A percentile compares a stretch with the other conserved stretches of the same genome.
Conservation (phyloP, 2,888 invertebrate genomes). For the Himalopsyche tibetana region DNA sequence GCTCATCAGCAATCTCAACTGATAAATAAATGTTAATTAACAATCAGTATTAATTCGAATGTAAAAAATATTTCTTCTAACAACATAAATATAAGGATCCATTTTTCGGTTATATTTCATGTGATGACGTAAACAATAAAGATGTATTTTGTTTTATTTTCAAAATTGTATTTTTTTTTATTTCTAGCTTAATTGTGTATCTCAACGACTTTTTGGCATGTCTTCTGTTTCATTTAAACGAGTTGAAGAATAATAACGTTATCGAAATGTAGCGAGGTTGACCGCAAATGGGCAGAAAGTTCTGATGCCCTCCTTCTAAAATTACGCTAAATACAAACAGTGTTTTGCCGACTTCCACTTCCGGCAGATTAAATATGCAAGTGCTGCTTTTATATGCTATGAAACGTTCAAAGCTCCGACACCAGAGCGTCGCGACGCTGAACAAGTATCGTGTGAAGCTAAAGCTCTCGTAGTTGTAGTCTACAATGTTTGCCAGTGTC, state of each 20-base stretch:
- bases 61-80: too few species aligned
- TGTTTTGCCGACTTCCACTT: constrained; percentile 45
- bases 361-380: constrained; percentile 53
- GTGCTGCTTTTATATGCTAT: constrained; percentile 26
- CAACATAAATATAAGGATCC: too few species aligned
- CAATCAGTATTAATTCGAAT: too few species aligned
- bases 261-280: background rate
- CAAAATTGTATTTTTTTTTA: too few species aligned
- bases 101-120: too few species aligned
- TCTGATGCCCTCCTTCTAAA: constrained; percentile 25
- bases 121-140: too few species aligned
- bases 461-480: background rate
- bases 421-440: constrained; percentile 27
- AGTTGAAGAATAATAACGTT: background rate
- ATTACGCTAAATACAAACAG: constrained; percentile 51
- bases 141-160: too few species aligned
- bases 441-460: constrained; percentile 28
- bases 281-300: constrained; percentile 8
- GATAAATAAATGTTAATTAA: too few species aligned
- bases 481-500: background rate
- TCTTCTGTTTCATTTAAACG: background rate
- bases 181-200: too few species aligned
- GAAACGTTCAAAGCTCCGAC: constrained; percentile 27
- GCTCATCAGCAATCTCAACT: too few species aligned
- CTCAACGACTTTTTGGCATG: too few species aligned